A percentile compares a stretch with the other conserved stretches of the same genome.
Evolutionary conservation across 2,888 invertebrate genomes (phyloP).

Genomic region (Hemicrepidius hirtus): DNA sequence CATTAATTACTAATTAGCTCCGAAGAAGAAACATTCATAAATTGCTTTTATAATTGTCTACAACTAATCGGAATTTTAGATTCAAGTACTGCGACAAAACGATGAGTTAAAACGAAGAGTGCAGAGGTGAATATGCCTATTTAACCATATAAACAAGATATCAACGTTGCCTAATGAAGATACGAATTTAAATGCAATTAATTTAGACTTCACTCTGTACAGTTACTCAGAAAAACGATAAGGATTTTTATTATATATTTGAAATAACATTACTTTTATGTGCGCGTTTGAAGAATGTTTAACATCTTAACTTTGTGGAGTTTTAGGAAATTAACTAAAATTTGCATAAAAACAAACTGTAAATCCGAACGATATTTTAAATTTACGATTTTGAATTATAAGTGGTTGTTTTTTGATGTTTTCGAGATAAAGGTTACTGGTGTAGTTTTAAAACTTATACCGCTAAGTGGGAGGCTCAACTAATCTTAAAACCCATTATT

Average conservation of each 20-base stretch:
- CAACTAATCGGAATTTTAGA: conserved; percentile 31
- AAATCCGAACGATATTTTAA: conserved; percentile 19
- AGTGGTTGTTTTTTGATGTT: conserved; percentile 13
- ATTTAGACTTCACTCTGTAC: conserved; percentile 11
- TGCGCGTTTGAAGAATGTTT: conserved; percentile 13
- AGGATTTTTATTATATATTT: conserved; percentile 22
- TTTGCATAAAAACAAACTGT: conserved; percentile 18
- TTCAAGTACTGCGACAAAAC: conserved; percentile 24
- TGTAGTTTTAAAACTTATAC: conserved; percentile 12
- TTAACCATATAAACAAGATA: conserved; percentile 21
- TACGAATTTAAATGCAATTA: conserved; percentile 29
- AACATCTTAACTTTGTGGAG: conserved; percentile 11
- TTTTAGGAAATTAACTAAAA: conserved; percentile 19
- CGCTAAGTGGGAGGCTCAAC: conserved; percentile 14
- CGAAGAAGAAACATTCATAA: conserved; percentile 17
- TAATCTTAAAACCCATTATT: conserved; percentile 15
- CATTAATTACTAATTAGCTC: conserved; percentile 31
- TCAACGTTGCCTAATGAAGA: conserved; percentile 21
- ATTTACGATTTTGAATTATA: conserved; percentile 23
- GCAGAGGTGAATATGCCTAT: conserved; percentile 12
- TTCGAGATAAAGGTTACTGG: conserved; percentile 10
- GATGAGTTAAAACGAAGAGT: conserved; percentile 20
- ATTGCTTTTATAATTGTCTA: conserved; percentile 28
- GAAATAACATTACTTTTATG: conserved; percentile 22
- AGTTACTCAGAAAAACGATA: conserved; percentile 14